Conservation (phyloP, 2,888 invertebrate genomes). For the Ethmia dodecea region DNA sequence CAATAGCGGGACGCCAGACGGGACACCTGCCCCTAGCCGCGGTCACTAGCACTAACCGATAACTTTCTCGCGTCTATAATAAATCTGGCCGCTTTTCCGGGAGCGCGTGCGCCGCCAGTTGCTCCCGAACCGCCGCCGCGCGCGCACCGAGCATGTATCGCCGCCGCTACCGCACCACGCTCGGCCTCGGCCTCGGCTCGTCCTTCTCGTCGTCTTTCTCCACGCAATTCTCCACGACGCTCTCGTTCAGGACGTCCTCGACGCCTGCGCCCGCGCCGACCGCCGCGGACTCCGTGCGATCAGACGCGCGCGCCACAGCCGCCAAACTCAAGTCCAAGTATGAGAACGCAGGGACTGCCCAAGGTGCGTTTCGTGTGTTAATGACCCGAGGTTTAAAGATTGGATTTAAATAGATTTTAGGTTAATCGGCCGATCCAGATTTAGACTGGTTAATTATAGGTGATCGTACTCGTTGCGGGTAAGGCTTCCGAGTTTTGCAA, state of each 20-base stretch:
- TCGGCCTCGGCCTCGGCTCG: constrained; percentile 63
- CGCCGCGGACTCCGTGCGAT: constrained; percentile 51
- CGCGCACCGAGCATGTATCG: constrained; percentile 47
- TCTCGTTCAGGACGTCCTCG: constrained; percentile 58
- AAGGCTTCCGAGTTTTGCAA: too few species aligned
- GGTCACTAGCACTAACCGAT: too few species aligned
- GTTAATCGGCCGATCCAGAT: not conserved
- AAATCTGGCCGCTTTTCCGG: constrained; percentile 65
- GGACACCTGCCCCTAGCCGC: too few species aligned
- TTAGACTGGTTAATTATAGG: too few species aligned
- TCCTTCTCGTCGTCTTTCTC: constrained; percentile 61
- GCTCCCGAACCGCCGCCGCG: constrained; percentile 41
- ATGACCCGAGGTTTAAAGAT: not conserved
- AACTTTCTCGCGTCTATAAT: constrained; percentile 41
- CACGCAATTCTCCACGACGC: constrained; percentile 54
- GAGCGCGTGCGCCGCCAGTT: constrained; percentile 51
- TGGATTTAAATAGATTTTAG: too few species aligned
- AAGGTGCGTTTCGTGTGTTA: constrained; percentile 51
- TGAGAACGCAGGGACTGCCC: constrained; percentile 67
- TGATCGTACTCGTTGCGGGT: too few species aligned
- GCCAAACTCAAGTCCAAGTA: constrained; percentile 71
- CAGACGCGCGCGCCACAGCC: constrained; percentile 68
- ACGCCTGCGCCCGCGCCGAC: constrained; percentile 30
- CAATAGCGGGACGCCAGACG: too few species aligned
- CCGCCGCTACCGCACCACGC: constrained; percentile 67